phyloP scores from a whole-genome alignment of 2,113 vertebrate genomes.

The Nibea albiflora region DNA sequence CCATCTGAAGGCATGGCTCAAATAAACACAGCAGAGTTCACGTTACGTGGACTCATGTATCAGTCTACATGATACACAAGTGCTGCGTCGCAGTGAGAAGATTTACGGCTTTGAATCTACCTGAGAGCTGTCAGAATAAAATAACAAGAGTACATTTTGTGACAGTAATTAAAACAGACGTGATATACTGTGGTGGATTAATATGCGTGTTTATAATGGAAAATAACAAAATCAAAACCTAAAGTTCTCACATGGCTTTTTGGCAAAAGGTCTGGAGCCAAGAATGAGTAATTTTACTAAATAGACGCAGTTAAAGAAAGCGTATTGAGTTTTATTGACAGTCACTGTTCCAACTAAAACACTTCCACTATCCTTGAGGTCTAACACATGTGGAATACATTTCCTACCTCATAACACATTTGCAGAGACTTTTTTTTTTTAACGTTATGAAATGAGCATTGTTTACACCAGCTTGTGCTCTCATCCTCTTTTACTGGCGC shows the following conservation, averaged over 20 bases:
- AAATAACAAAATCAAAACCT: neutral
- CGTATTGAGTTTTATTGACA: neutral
- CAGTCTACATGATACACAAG: neutral
- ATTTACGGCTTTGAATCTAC: neutral
- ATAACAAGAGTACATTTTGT: neutral
- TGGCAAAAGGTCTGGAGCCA: neutral
- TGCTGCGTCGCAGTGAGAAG: neutral
- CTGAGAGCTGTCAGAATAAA: neutral
- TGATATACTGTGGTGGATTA: neutral
- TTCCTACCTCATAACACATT: constrained; percentile 18
- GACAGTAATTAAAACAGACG: neutral
- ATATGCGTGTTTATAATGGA: neutral
- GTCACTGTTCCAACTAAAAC: neutral
- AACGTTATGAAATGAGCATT: neutral
- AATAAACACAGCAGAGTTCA: neutral
- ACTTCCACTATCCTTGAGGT: constrained; percentile 4
- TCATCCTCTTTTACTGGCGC: neutral
- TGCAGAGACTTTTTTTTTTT: neutral
- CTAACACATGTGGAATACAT: constrained; percentile 17
- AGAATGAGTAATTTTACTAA: neutral
- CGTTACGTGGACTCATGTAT: neutral
- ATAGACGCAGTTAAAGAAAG: constrained; percentile 4
- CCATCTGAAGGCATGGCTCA: neutral
- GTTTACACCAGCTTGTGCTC: neutral
- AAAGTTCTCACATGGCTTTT: neutral